Base-by-base conservation (phyloP, 2,797 vertebrate species). In the Falco columbarius region DNA sequence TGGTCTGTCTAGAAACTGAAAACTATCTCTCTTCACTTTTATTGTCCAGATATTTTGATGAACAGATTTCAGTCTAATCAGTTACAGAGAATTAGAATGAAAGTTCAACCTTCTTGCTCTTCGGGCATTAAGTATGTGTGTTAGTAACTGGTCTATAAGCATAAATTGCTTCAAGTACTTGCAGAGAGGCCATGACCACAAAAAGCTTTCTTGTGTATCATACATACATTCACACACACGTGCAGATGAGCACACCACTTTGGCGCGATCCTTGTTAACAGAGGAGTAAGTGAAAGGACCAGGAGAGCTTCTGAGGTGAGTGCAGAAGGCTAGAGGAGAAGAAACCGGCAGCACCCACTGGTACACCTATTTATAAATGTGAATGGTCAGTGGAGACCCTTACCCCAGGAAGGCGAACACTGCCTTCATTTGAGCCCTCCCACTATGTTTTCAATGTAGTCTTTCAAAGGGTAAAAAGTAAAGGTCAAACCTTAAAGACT, bases 221-320 rank as follows among this genome's bases (percentile, higher is more conserved):
- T 49, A 14, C 15, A 3, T n/a, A 17, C 13, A 12, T 4, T 14
- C 4, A 55, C 18, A 32, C 2, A 19, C 5, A 8, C 12, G 2
- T 8, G 29, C 55, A 44, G 4, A 3, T 7, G 34, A 59, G 10
- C 29, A 44, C 9, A 51, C 3, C 0, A 0, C 59, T n/a, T 72
- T 24, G 71, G 26, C n/a, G 22, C 40, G 63, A 71, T 92, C 56
- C 71, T 62, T 85, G 21, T 47, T 93, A 65, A 59, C 67, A 65
- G 72, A 44, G 51, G 7, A 88, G 58, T 29, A 47, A 54, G 27
- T 56, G 38, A 29, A 67, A 91, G 90, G 58, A 74, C 6, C 38
- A 14, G 29, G 67, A 90, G 67, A 61, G 32, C 34, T 83, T 16
- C 18, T 58, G 14, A 16, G 16, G 36, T 51, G 55, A 54, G 24